Conservation (phyloP, 2,113 vertebrate genomes). For the Chaenogobius annularis region DNA sequence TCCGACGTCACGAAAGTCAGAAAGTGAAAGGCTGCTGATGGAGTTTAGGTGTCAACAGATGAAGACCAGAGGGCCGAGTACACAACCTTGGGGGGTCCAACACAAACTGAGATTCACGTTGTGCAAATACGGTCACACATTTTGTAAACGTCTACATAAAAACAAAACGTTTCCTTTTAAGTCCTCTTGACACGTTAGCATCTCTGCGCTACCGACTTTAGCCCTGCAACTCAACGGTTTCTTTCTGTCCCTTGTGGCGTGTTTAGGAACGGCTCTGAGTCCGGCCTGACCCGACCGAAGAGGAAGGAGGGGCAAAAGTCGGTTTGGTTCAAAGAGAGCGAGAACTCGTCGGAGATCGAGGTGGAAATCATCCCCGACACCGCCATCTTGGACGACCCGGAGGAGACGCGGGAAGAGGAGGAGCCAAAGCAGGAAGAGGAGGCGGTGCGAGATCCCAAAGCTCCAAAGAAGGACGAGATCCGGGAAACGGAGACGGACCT, state of each 20-base stretch:
- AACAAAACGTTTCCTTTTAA: too few species aligned
- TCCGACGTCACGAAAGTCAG: too few species aligned
- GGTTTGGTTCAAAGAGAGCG: slow-evolving; percentile 84
- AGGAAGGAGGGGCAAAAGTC: slow-evolving; percentile 78
- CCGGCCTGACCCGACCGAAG: slow-evolving; percentile 72
- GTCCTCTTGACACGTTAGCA: too few species aligned
- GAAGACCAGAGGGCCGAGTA: neutral
- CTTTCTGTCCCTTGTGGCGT: neutral
- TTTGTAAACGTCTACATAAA: too few species aligned
- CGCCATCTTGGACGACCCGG: slow-evolving; percentile 61
- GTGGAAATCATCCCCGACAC: slow-evolving; percentile 80
- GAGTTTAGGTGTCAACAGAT: neutral
- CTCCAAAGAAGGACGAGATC: slow-evolving; percentile 44
- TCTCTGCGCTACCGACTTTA: too few species aligned
- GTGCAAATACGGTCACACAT: too few species aligned
- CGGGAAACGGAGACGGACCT: slow-evolving; percentile 24
- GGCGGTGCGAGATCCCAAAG: slow-evolving; percentile 57
- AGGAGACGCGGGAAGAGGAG: slow-evolving; percentile 61
- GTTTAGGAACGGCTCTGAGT: slow-evolving; percentile 39
- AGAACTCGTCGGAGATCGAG: slow-evolving; percentile 80
- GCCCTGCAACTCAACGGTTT: neutral
- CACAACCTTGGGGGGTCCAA: neutral
- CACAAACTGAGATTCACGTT: neutral
- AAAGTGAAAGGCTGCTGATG: too few species aligned
- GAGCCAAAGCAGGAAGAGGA: slow-evolving; percentile 42